Evolutionary conservation across 2,888 invertebrate genomes (phyloP).

Genomic region (Lobophora halterata): DNA sequence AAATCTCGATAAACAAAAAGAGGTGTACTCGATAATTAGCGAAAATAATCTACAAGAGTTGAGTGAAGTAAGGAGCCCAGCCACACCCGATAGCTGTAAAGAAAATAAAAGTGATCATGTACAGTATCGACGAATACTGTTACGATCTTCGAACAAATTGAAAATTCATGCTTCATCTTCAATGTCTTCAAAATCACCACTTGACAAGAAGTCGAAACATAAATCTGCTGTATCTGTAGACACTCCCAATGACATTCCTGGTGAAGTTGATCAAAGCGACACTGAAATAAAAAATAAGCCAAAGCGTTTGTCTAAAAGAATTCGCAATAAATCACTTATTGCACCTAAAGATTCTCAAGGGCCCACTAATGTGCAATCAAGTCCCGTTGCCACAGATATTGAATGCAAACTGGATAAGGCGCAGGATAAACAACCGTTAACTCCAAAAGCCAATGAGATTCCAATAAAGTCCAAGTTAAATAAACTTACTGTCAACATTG

Average conservation of each 20-base stretch:
- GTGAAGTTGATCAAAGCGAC: conserved; percentile 5
- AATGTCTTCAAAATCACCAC: conserved; percentile 9
- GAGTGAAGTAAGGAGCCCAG: conserved; percentile 19
- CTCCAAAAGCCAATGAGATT: not conserved
- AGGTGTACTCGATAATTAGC: not conserved
- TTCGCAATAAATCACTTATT: conserved; percentile 19
- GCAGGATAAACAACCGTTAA: conserved; percentile 4
- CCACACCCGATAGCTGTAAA: conserved; percentile 32
- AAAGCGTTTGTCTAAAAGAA: conserved; percentile 23
- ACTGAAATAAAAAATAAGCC: conserved; percentile 6
- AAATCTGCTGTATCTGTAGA: not conserved
- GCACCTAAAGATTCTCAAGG: conserved; percentile 2
- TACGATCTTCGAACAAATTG: conserved; percentile 50
- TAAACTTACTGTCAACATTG: not conserved
- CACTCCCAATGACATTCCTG: conserved; percentile 3
- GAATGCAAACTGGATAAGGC: no score
- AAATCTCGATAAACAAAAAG: not conserved
- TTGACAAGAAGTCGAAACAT: conserved; percentile 26
- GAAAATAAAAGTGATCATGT: conserved; percentile 37
- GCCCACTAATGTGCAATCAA: no score
- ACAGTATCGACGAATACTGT: conserved; percentile 41
- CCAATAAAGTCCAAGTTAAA: not conserved
- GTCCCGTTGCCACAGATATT: no score
- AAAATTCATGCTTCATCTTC: conserved; percentile 15
- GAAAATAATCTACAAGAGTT: conserved; percentile 17